Evolutionary conservation across 2,797 vertebrate genomes (phyloP).

Genomic region (Rhodeus uyekii): DNA sequence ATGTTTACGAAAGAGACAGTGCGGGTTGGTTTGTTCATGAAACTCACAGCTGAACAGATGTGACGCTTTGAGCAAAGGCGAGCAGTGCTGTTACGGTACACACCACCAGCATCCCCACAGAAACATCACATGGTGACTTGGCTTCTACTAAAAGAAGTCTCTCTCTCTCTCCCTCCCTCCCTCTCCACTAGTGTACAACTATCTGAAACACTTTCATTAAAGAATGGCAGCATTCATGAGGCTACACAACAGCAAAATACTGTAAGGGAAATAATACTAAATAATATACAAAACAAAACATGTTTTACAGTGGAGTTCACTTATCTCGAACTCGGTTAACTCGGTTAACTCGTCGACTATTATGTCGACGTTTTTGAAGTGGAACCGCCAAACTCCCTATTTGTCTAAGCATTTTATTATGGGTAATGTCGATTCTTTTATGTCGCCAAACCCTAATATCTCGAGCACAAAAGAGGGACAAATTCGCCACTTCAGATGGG

Average conservation of each 20-base stretch:
- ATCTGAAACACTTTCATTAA: background rate
- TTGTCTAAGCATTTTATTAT: too few species aligned
- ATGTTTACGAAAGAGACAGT: slow-evolving; percentile 30
- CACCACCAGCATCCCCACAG: slow-evolving; percentile 23
- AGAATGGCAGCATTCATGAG: background rate
- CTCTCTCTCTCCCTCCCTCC: background rate
- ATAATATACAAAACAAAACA: background rate
- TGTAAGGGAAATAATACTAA: background rate
- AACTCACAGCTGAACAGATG: slow-evolving; percentile 13
- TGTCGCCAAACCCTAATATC: too few species aligned
- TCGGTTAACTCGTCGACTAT: too few species aligned
- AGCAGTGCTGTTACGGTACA: background rate
- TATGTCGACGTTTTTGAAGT: too few species aligned
- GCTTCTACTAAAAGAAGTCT: background rate
- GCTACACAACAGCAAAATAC: background rate
- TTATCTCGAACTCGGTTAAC: too few species aligned
- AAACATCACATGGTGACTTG: slow-evolving; percentile 9
- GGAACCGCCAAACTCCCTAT: too few species aligned
- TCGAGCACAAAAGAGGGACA: too few species aligned
- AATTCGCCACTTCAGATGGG: too few species aligned
- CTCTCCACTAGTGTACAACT: background rate
- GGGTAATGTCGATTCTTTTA: too few species aligned
- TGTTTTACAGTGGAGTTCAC: too few species aligned
- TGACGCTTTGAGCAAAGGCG: slow-evolving; percentile 15
- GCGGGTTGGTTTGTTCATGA: slow-evolving; percentile 18